Base-by-base conservation (phyloP, 2,797 vertebrate genomes). In the Fistularia tabacaria region DNA sequence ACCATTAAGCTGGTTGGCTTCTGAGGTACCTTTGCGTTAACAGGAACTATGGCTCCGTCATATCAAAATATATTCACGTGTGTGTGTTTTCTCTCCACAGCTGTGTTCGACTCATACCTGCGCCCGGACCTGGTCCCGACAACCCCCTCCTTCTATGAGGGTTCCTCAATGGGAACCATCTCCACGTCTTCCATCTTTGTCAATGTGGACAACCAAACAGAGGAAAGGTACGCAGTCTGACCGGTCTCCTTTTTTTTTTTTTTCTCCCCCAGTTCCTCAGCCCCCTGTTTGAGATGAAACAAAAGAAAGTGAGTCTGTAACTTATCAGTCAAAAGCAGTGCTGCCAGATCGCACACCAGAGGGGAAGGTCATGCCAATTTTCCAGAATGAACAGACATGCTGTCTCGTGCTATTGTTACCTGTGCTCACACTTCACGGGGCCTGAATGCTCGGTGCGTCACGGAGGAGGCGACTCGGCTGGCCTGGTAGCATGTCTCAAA, bases 131-230 rank as follows among this genome's bases (percentile, higher is more conserved):
- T 90, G 69, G 87, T 91, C 51, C 84, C 87, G 1, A 64, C 77
- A 63, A 82, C 80, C 65, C 66, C 77, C 7, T 77, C 77, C 45
- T 85, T 80, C 53, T 88, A 80, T 7, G 87, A 89, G 55, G 84
- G 88, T 47, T 88, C 85, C 57, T 91, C 91, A 59, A 79, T 90
- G 82, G 88, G 85, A 63, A 90, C 88, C 62, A 84, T 91, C 73
- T 90, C 89, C 67, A 83, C 80, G 43, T 89, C 89, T 56, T 85
- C 86, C 63, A 79, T 90, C 67, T 88, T 80, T 54, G 80, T 82
- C 57, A 74, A 59, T 1, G 81, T 89, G 77, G 86, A 84, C 54
- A 80, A 78, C 77, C 83, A 85, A 74, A 86, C 82, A 48, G 80
- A 62, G 8, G 80, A 88, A 8, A 82, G 87, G 88, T 89, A 73